These are phyloP conservation scores for Crocidura indochinensis DNA, from an alignment of 2,797 vertebrate species.

Conservation along the genomic window DNA sequence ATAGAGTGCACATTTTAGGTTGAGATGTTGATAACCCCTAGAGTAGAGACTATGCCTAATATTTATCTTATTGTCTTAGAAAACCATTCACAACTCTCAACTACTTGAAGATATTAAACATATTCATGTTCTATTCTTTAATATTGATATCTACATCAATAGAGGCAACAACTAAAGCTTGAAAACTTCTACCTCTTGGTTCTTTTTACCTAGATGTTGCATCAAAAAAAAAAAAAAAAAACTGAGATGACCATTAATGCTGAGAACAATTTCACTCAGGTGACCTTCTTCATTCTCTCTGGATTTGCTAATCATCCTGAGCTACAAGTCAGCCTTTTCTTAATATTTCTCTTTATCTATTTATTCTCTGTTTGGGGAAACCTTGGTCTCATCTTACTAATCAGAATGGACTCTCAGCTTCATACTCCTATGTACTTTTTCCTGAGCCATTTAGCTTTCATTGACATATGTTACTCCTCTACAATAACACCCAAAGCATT, in stretches of 20 bases:
- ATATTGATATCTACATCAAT: too few relatives aligned
- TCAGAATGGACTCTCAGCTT: conserved; percentile 74
- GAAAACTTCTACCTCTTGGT: too few relatives aligned
- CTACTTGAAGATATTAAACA: background rate
- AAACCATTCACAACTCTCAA: background rate
- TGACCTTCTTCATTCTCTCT: conserved; percentile 39
- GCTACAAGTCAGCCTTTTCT: conserved; percentile 59
- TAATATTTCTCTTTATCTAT: conserved; percentile 66
- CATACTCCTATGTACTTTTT: conserved; percentile 86
- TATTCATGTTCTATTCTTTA: background rate
- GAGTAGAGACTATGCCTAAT: too few relatives aligned
- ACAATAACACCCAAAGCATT: conserved; percentile 71
- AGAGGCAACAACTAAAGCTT: background rate
- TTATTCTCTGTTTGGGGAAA: conserved; percentile 69
- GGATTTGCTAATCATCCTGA: conserved; percentile 60
- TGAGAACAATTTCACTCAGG: conserved; percentile 33
- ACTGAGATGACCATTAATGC: conserved; percentile 25
- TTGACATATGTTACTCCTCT: conserved; percentile 76
- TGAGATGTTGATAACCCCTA: too few relatives aligned
- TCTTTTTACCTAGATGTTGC: background rate
- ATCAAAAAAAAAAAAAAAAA: too few relatives aligned
- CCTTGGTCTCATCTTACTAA: conserved; percentile 69
- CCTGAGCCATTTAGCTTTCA: conserved; percentile 70
- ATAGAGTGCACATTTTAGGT: too few relatives aligned
- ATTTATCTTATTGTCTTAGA: too few relatives aligned